These are phyloP conservation scores for Metallyticus violacea DNA, from an alignment of 2,888 invertebrate genomes.

Conservation along the genomic window DNA sequence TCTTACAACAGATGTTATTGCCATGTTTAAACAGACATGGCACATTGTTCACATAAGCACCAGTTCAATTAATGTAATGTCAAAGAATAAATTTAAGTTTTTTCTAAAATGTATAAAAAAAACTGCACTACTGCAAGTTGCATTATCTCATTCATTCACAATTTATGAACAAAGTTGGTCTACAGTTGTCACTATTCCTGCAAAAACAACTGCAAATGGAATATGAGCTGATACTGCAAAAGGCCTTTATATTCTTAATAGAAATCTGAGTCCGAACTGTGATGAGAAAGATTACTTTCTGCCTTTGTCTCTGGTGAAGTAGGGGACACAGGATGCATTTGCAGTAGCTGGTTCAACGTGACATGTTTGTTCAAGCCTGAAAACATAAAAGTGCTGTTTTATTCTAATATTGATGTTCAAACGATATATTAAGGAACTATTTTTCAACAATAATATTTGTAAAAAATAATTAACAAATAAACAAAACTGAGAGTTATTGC, in stretches of 20 bases:
- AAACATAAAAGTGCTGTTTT: not conserved
- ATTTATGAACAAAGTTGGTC: not conserved
- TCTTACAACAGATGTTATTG: not conserved
- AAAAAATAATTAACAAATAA: no score
- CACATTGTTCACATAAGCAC: not conserved
- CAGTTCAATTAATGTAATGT: not conserved
- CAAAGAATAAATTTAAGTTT: not conserved
- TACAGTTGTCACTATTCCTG: not conserved
- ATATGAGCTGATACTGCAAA: not conserved
- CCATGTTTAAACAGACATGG: not conserved
- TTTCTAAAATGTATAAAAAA: not conserved
- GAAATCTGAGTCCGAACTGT: conserved; percentile 49
- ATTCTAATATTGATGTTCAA: no score
- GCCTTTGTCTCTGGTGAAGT: not conserved
- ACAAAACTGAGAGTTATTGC: no score
- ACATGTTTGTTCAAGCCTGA: conserved; percentile 29
- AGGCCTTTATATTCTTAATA: conserved; percentile 38
- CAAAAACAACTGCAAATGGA: not conserved
- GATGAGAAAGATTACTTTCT: conserved; percentile 34
- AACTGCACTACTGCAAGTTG: not conserved
- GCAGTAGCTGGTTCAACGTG: conserved; percentile 14
- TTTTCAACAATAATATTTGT: no score
- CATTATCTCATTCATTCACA: not conserved
- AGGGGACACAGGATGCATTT: not conserved
- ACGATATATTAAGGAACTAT: no score